Conservation (phyloP, 2,888 invertebrate genomes). For the Hirtodrosophila confusa region DNA sequence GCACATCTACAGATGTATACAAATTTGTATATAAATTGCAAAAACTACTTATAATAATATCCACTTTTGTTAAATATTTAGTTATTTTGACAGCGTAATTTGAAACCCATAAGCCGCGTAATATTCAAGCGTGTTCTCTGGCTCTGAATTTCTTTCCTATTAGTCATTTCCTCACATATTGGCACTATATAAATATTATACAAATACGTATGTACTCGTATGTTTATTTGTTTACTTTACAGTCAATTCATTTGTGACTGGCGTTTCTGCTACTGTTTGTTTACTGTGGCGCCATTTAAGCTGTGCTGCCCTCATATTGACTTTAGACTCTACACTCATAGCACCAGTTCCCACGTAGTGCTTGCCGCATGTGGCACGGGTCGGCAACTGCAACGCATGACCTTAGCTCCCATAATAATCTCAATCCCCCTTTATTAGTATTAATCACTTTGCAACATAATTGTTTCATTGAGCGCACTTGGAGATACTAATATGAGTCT, state of each 20-base stretch:
- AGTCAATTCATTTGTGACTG: conserved; percentile 32
- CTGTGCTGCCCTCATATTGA: conserved; percentile 9
- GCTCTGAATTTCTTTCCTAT: conserved; percentile 15
- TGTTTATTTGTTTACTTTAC: conserved; percentile 33
- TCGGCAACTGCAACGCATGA: conserved; percentile 34
- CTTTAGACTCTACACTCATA: not conserved
- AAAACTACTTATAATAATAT: not conserved
- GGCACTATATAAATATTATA: too few relatives aligned
- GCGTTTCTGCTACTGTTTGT: conserved; percentile 38
- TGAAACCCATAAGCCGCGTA: not conserved
- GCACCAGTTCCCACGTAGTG: conserved; percentile 7
- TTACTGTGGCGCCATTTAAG: conserved; percentile 40
- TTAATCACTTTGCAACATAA: conserved; percentile 38
- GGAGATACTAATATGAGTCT: not conserved
- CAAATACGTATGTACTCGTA: too few relatives aligned
- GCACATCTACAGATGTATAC: too few relatives aligned
- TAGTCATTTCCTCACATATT: conserved; percentile 20
- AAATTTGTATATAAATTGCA: too few relatives aligned
- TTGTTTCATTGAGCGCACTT: conserved; percentile 10
- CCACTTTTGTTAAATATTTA: not conserved
- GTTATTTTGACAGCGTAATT: conserved; percentile 5
- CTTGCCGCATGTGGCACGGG: conserved; percentile 24
- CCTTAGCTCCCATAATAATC: conserved; percentile 35
- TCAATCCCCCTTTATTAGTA: not conserved
- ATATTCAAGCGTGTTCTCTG: not conserved